Evolutionary conservation across 2,113 vertebrate genomes (phyloP).

Genomic region (Nicator chloris): DNA sequence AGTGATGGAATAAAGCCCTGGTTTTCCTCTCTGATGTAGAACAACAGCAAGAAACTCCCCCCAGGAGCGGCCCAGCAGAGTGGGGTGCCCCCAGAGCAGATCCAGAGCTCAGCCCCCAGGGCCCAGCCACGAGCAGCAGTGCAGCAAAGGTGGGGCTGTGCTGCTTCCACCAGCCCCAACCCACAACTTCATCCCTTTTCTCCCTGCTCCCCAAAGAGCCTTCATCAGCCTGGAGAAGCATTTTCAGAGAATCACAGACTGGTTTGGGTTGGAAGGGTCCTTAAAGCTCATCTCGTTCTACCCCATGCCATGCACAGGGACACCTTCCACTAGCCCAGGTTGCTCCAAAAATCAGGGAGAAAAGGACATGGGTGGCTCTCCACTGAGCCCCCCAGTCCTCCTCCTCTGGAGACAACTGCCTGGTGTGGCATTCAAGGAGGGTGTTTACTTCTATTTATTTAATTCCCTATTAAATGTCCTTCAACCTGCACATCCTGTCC

Average conservation of each 20-base stretch:
- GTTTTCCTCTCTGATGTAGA: background rate
- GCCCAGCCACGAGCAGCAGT: background rate
- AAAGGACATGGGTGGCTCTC: background rate
- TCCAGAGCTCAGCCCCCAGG: background rate
- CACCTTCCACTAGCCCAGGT: background rate
- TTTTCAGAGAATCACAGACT: background rate
- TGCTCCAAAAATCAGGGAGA: background rate
- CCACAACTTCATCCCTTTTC: background rate
- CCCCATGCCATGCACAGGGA: rapidly evolving
- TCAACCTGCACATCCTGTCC: background rate
- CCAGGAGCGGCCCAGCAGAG: background rate
- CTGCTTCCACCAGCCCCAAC: background rate
- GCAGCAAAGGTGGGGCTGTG: rapidly evolving
- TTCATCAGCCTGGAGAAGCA: background rate
- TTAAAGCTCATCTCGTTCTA: rapidly evolving
- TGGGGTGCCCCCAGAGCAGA: background rate
- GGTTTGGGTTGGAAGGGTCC: background rate
- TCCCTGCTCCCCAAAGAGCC: background rate
- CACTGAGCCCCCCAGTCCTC: background rate
- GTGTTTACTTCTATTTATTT: background rate
- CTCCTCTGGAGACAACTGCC: background rate
- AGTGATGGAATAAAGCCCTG: background rate
- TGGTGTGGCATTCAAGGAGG: background rate
- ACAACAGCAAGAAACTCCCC: background rate
- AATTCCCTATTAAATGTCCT: background rate